Conservation (phyloP, 2,888 invertebrate genomes). For the Spicauda simplicius region DNA sequence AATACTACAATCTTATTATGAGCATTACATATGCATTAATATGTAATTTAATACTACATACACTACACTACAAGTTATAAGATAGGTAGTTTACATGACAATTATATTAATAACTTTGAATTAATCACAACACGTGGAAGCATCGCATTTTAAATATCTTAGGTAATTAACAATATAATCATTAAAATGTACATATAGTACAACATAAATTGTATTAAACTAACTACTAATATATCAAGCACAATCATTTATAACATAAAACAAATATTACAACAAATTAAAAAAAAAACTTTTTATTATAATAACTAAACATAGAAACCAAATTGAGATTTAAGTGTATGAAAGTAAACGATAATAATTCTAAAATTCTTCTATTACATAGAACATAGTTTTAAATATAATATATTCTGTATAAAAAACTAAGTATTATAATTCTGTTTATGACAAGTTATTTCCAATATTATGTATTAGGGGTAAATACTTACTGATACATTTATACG, state of each 20-base stretch:
- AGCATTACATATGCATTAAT: slow-evolving; percentile 12
- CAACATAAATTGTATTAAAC: background rate
- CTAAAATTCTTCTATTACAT: too few relatives aligned
- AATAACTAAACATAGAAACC: background rate
- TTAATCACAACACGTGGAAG: slow-evolving; percentile 37
- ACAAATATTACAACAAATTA: slow-evolving; percentile 5
- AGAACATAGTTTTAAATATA: too few relatives aligned
- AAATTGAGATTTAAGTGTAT: background rate
- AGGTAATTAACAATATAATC: slow-evolving; percentile 1
- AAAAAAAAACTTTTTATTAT: background rate
- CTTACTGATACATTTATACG: background rate
- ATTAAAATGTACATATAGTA: background rate
- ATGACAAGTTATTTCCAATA: background rate
- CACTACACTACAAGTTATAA: background rate
- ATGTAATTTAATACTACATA: background rate
- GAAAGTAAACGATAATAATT: too few relatives aligned
- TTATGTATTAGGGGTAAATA: background rate
- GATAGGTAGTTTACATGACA: background rate
- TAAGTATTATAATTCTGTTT: background rate
- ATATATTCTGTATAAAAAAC: background rate
- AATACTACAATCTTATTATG: background rate
- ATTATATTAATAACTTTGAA: background rate
- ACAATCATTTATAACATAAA: background rate
- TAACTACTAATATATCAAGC: background rate
- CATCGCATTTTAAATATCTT: slow-evolving; percentile 14